phyloP scores from a whole-genome alignment of 2,888 invertebrate genomes.

The Mythimna albipuncta region DNA sequence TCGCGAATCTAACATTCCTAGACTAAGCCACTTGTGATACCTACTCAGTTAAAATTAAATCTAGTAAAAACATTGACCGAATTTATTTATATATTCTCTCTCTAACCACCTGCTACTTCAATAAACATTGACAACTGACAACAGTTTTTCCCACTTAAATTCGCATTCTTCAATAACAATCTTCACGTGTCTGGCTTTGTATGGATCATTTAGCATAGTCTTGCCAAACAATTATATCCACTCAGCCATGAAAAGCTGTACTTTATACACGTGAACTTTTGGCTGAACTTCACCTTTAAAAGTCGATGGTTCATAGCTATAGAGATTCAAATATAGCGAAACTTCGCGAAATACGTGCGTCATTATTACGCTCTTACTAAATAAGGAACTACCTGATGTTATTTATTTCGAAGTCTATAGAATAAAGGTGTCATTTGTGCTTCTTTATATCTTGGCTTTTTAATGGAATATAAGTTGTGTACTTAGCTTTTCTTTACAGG shows the following conservation, averaged over 20 bases:
- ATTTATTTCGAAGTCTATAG: slow-evolving; percentile 17
- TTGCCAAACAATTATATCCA: slow-evolving; percentile 46
- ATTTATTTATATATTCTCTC: slow-evolving; percentile 1
- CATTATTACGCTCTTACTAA: slow-evolving; percentile 25
- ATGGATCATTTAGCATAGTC: slow-evolving; percentile 51
- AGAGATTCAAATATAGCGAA: slow-evolving; percentile 43
- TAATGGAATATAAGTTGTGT: background rate
- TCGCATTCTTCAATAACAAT: background rate
- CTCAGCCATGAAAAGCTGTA: slow-evolving; percentile 32
- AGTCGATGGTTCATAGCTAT: slow-evolving; percentile 45
- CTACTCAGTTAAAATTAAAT: slow-evolving; percentile 5
- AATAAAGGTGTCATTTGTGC: slow-evolving; percentile 21
- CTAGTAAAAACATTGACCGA: slow-evolving; percentile 2
- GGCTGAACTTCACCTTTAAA: slow-evolving; percentile 66
- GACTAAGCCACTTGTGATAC: background rate
- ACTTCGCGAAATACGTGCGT: slow-evolving; percentile 19
- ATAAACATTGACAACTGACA: slow-evolving; percentile 1
- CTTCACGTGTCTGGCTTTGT: slow-evolving; percentile 5
- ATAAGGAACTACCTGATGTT: slow-evolving; percentile 40
- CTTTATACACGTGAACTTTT: slow-evolving; percentile 62
- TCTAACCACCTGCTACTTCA: background rate
- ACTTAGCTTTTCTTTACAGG: slow-evolving; percentile 4
- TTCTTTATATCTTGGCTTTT: slow-evolving; percentile 21
- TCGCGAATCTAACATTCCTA: too few species aligned
- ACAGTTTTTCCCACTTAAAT: slow-evolving; percentile 1